phyloP scores from a whole-genome alignment of 2,888 invertebrate species.

The Exocentrus adspersus region DNA sequence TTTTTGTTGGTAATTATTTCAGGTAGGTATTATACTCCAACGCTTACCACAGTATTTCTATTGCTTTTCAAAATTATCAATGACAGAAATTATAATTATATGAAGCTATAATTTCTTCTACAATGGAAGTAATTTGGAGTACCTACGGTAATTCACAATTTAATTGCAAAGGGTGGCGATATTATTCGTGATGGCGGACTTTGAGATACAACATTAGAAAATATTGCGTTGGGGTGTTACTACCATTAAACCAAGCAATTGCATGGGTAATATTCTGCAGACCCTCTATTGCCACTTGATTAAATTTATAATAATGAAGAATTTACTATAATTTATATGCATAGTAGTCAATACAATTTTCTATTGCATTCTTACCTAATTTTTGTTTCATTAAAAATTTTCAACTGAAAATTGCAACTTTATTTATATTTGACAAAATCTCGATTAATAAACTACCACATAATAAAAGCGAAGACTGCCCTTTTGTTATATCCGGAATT shows the following conservation, averaged over 20 bases:
- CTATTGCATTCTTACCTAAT: neutral
- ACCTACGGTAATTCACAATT: constrained; percentile 17
- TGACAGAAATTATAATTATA: too few species aligned
- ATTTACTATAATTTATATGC: neutral
- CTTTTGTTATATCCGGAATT: constrained; percentile 1
- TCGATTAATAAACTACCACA: too few species aligned
- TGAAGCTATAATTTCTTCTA: too few species aligned
- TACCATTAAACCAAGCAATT: constrained; percentile 19
- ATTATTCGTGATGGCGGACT: constrained; percentile 7
- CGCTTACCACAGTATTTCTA: too few species aligned
- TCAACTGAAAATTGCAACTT: too few species aligned
- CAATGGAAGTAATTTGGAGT: neutral
- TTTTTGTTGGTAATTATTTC: too few species aligned
- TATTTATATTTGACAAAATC: too few species aligned
- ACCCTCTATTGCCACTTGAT: constrained; percentile 16
- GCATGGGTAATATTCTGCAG: constrained; percentile 18
- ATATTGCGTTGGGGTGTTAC: constrained; percentile 18
- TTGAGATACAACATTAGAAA: constrained; percentile 9
- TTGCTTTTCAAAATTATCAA: too few species aligned
- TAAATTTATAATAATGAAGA: constrained; percentile 18
- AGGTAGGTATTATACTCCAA: too few species aligned
- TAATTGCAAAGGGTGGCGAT: constrained; percentile 16
- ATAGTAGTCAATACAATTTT: neutral
- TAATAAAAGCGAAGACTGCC: neutral
- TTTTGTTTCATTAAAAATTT: too few species aligned